Conservation (phyloP, 53 echinoderm and acorn worm species). For the Astropecten irregularis region DNA sequence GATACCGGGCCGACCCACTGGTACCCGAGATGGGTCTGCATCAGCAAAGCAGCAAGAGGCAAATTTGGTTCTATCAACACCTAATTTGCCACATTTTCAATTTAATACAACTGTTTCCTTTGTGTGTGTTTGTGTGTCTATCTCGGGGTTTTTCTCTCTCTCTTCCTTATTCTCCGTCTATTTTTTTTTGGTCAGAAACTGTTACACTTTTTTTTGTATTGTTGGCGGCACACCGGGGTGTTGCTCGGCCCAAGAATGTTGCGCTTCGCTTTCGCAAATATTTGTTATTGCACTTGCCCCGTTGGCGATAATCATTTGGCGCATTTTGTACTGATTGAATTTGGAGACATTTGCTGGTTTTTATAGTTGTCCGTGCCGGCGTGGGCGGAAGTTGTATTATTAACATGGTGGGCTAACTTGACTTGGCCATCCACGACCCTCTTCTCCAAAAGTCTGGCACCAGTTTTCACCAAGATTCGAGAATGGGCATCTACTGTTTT, state of each 20-base stretch:
- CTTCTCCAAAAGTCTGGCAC: not conserved
- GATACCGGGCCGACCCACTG: slow-evolving; percentile 2
- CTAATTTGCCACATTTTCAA: slow-evolving; percentile 50
- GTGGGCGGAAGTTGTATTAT: too few species aligned
- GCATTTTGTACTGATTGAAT: slow-evolving; percentile 40
- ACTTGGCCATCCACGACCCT: not conserved
- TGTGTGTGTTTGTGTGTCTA: too few species aligned
- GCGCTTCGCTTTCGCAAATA: slow-evolving; percentile 40
- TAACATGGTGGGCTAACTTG: not conserved
- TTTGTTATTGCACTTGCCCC: slow-evolving; percentile 40
- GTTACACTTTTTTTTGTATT: slow-evolving; percentile 11
- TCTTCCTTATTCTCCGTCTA: too few species aligned
- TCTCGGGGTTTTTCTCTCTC: too few species aligned
- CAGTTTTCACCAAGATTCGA: too few species aligned
- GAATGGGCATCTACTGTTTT: too few species aligned
- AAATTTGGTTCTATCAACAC: slow-evolving; percentile 42
- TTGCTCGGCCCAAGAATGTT: slow-evolving; percentile 35
- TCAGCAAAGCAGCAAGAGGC: slow-evolving; percentile 32
- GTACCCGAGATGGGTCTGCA: not conserved
- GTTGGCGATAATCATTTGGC: not conserved
- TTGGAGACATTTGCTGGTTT: slow-evolving; percentile 46
- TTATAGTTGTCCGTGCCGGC: too few species aligned
- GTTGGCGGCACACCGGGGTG: not conserved
- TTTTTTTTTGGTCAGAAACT: slow-evolving; percentile 34
- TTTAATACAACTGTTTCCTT: not conserved